Conservation (phyloP, 2,888 invertebrate genomes). For the Troides oblongomaculatus region DNA sequence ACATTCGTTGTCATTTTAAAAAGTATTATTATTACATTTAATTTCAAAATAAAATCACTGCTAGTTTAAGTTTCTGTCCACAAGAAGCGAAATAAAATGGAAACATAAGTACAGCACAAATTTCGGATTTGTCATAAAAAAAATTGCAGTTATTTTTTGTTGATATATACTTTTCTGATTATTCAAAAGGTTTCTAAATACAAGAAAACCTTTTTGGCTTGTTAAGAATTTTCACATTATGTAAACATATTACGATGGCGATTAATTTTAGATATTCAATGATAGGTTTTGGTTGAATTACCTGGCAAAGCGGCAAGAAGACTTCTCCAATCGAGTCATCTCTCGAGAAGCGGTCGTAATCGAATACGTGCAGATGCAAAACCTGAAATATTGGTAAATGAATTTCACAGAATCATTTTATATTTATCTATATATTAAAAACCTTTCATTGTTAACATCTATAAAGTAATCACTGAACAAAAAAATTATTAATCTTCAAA, state of each 20-base stretch:
- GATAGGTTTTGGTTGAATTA: constrained; percentile 46
- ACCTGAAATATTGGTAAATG: constrained; percentile 72
- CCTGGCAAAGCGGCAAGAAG: constrained; percentile 94
- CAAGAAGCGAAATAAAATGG: too few species aligned
- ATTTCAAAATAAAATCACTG: too few species aligned
- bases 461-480: too few species aligned
- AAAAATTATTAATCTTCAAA: too few species aligned
- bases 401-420: constrained; percentile 19
- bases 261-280: background rate
- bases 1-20: too few species aligned
- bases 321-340: constrained; percentile 97
- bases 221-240: background rate
- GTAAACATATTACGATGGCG: background rate
- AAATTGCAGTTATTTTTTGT: background rate
- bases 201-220: background rate
- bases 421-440: too few species aligned
- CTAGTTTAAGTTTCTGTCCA: too few species aligned
- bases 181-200: background rate
- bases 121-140: too few species aligned
- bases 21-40: too few species aligned
- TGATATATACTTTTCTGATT: background rate
- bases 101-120: too few species aligned
- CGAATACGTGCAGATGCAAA: constrained; percentile 94
- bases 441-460: too few species aligned
- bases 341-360: constrained; percentile 95